phyloP scores from a whole-genome alignment of 2,113 vertebrate species.

The Clarias batrachus region DNA sequence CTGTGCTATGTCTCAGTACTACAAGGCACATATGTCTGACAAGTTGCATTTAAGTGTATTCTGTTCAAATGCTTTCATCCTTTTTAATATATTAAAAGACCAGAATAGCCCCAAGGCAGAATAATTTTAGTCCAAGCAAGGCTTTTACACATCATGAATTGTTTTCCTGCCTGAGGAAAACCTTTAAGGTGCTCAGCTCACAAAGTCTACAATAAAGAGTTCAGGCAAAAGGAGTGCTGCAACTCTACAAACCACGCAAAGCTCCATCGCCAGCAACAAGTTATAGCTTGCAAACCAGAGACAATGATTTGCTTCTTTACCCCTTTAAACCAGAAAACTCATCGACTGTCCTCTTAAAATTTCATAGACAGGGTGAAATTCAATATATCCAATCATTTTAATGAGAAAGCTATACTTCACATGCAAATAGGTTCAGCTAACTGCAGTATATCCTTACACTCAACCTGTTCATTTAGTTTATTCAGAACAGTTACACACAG shows the following conservation, averaged over 20 bases:
- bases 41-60: neutral
- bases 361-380: neutral
- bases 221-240: constrained; percentile 8
- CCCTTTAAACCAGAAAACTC: neutral
- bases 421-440: neutral
- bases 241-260: constrained; percentile 11
- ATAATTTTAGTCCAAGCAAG: neutral
- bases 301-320: constrained; percentile 39
- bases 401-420: neutral
- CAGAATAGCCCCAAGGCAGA: neutral
- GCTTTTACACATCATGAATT: neutral
- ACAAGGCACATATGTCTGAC: neutral
- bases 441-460: neutral
- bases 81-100: neutral
- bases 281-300: constrained; percentile 44
- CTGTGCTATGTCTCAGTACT: neutral
- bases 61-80: neutral
- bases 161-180: neutral
- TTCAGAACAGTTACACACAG: constrained; percentile 2
- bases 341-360: constrained; percentile 2
- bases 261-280: constrained; percentile 42
- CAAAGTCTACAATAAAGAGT: neutral
- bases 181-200: neutral
- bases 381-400: neutral
- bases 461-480: neutral